Conservation (phyloP, 2,888 invertebrate genomes). For the Phyto melanocephala region DNA sequence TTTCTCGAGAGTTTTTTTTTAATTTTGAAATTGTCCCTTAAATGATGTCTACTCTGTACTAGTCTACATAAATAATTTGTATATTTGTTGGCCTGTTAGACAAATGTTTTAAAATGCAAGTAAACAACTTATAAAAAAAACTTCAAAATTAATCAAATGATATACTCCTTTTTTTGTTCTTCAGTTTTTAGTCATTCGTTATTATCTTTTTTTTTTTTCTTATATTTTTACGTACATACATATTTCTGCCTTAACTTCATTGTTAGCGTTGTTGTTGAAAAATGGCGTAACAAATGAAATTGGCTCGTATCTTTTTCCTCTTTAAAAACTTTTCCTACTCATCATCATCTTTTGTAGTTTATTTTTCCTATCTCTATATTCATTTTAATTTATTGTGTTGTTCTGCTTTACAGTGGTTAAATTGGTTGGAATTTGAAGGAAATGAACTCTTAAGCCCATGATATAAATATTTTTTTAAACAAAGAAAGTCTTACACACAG, state of each 20-base stretch:
- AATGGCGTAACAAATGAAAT: slow-evolving; percentile 55
- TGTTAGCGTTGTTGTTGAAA: slow-evolving; percentile 22
- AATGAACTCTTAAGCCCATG: no score
- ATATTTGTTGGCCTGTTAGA: no score
- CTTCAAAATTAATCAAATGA: slow-evolving; percentile 49
- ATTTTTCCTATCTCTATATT: neutral
- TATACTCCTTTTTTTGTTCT: slow-evolving; percentile 12
- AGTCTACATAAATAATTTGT: no score
- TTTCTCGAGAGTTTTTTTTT: no score
- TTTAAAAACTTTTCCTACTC: neutral
- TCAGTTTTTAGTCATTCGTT: slow-evolving; percentile 22
- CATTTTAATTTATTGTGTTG: slow-evolving; percentile 30
- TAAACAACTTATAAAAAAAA: no score
- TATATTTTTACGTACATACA: neutral
- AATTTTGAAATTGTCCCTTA: no score
- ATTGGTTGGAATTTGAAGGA: no score
- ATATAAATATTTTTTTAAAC: no score
- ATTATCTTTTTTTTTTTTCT: neutral
- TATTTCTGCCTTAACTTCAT: neutral
- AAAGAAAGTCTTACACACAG: no score
- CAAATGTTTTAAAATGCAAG: no score
- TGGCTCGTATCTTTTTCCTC: slow-evolving; percentile 25
- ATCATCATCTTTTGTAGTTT: neutral
- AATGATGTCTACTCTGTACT: no score
- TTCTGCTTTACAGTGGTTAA: neutral